A percentile compares a stretch with the other conserved stretches of the same genome.
Conservation (phyloP, 2,113 vertebrate species). For the Myotis brandtii region DNA sequence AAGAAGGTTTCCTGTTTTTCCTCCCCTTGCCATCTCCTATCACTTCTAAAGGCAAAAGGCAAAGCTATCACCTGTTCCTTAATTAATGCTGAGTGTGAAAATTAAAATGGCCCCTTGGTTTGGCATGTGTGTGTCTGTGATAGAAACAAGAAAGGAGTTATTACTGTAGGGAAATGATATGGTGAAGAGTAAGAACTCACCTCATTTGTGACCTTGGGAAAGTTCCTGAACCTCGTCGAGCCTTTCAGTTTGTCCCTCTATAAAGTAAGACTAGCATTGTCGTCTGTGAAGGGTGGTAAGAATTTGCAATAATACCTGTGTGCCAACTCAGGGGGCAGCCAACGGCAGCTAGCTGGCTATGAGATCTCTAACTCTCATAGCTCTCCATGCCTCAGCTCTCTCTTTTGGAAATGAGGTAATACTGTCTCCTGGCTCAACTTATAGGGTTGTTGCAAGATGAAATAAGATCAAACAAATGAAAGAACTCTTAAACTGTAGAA, state of each 20-base stretch:
- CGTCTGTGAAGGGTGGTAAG: not conserved
- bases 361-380: not conserved
- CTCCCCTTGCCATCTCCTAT: not conserved
- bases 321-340: not conserved
- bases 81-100: not conserved
- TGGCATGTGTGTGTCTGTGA: not conserved
- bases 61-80: not conserved
- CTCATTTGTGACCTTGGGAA: not conserved
- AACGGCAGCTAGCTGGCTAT: not conserved
- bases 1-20: not conserved
- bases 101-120: not conserved
- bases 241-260: not conserved
- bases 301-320: not conserved
- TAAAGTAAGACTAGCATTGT: not conserved
- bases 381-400: not conserved
- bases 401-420: not conserved
- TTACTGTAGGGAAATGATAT: not conserved
- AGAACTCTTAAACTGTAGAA: not conserved
- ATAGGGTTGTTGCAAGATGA: not conserved
- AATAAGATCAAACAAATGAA: constrained; percentile 1
- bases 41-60: not conserved
- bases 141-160: not conserved
- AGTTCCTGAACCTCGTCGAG: not conserved
- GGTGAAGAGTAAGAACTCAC: not conserved
- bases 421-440: not conserved